A percentile compares a stretch with the other conserved stretches of the same genome.
Evolutionary conservation across 2,888 invertebrate species (phyloP).

Genomic region (Caenorhabditis zanzibari): DNA sequence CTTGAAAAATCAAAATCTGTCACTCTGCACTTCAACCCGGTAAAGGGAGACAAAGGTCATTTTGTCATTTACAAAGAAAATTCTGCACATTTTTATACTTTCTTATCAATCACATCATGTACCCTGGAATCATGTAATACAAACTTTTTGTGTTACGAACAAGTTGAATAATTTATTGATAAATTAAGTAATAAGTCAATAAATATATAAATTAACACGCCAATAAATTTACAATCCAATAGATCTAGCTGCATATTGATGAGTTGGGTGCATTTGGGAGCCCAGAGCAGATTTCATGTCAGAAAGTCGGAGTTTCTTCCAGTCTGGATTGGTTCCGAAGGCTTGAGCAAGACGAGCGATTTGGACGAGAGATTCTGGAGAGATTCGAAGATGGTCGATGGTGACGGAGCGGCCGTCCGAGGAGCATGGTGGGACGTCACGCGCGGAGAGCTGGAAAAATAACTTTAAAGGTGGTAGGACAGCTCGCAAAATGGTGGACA

Average conservation of each 20-base stretch:
- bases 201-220: constrained; percentile 18
- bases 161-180: not conserved
- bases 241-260: constrained; percentile 62
- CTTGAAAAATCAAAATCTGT: not conserved
- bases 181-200: constrained; percentile 1
- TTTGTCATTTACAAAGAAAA: not conserved
- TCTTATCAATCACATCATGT: constrained; percentile 30
- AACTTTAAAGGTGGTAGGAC: not conserved
- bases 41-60: not conserved
- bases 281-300: constrained; percentile 61
- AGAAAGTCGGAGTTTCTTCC: constrained; percentile 56
- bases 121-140: constrained; percentile 3
- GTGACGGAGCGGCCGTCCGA: constrained; percentile 66
- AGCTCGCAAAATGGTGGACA: no score
- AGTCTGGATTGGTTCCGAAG: constrained; percentile 64
- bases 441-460: constrained; percentile 34
- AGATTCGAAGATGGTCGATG: constrained; percentile 65
- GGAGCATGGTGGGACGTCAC: constrained; percentile 59
- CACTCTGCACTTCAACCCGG: constrained; percentile 1
- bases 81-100: constrained; percentile 34
- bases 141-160: not conserved
- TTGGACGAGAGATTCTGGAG: constrained; percentile 64
- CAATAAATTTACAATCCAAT: constrained; percentile 44
- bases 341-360: constrained; percentile 67
- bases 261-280: constrained; percentile 58